Conservation (phyloP, 2,113 vertebrate genomes). For the Casuarius casuarius region DNA sequence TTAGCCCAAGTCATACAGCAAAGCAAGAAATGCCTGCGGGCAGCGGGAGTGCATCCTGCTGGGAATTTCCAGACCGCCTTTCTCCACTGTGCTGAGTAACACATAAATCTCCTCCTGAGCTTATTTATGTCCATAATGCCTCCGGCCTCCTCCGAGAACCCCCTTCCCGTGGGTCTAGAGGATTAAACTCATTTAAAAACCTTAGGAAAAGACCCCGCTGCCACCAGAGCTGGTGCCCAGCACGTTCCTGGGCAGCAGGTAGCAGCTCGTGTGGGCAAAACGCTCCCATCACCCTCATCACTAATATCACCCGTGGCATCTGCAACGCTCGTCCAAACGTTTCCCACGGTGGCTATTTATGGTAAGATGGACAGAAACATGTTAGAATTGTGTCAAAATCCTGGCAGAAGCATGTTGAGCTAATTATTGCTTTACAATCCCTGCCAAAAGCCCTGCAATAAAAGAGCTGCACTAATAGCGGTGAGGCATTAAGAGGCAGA, state of each 20-base stretch:
- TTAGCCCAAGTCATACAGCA: not conserved
- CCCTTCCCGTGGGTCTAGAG: fast-evolving
- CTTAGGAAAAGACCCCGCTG: not conserved
- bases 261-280: not conserved
- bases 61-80: not conserved
- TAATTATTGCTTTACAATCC: not conserved
- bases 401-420: not conserved
- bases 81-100: not conserved
- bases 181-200: not conserved
- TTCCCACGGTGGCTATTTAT: not conserved
- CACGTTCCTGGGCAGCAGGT: not conserved
- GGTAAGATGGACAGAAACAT: not conserved
- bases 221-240: not conserved
- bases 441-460: not conserved
- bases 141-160: not conserved
- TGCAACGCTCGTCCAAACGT: not conserved
- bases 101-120: not conserved
- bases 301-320: fast-evolving
- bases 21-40: not conserved
- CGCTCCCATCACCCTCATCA: not conserved
- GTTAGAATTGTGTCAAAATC: not conserved
- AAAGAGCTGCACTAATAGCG: fast-evolving
- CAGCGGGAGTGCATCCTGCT: not conserved
- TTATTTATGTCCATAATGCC: fast-evolving
- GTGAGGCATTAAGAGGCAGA: not conserved